A percentile compares a stretch with the other conserved stretches of the same genome.
These are phyloP conservation scores for Oreortyx pictus DNA, from an alignment of 2,797 vertebrate species.

Conservation along the genomic window DNA sequence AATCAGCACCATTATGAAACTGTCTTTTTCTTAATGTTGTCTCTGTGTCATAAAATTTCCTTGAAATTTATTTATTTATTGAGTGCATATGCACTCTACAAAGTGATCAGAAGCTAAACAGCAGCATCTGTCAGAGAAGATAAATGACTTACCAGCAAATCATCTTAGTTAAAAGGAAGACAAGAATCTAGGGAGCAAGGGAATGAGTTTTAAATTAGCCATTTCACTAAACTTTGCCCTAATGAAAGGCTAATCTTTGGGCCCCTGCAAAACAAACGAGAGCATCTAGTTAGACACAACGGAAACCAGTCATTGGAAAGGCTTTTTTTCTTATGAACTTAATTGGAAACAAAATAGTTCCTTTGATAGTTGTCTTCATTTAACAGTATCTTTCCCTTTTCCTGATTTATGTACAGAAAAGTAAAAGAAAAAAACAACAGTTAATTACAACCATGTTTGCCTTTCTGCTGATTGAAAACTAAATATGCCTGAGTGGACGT, in stretches of 20 bases:
- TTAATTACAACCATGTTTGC: slow-evolving; percentile 55
- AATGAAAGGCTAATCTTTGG: slow-evolving; percentile 62
- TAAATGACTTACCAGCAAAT: slow-evolving; percentile 43
- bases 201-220: slow-evolving; percentile 68
- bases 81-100: not conserved
- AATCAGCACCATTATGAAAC: not conserved
- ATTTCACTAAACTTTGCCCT: slow-evolving; percentile 53
- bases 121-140: slow-evolving; percentile 61
- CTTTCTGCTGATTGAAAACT: not conserved
- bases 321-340: slow-evolving; percentile 46
- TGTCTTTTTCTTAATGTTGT: not conserved
- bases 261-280: slow-evolving; percentile 60
- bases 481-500: not conserved
- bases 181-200: slow-evolving; percentile 28
- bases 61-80: not conserved
- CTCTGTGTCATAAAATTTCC: slow-evolving; percentile 31
- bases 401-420: slow-evolving; percentile 52
- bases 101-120: slow-evolving; percentile 60
- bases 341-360: slow-evolving; percentile 57
- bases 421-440: not conserved
- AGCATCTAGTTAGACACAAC: slow-evolving; percentile 47
- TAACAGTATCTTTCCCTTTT: slow-evolving; percentile 46
- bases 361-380: slow-evolving; percentile 65
- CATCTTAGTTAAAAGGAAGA: slow-evolving; percentile 66
- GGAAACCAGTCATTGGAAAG: slow-evolving; percentile 49